Evolutionary conservation across 2,113 vertebrate species (phyloP), one percentile per base, ranked within the genome.

Genomic region (Ciconia boyciana): DNA sequence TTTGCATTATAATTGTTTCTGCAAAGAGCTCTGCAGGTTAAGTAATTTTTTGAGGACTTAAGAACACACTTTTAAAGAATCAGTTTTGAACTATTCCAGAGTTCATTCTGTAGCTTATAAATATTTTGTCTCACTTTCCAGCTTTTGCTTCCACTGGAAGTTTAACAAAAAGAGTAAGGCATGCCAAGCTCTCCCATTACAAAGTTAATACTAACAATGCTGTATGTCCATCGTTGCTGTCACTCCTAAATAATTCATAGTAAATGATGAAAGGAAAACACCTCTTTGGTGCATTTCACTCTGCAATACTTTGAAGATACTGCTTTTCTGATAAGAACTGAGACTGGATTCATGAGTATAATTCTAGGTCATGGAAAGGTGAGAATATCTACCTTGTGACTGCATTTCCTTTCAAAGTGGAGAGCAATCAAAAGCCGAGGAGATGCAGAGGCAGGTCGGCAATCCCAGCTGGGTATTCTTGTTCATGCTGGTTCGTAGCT

Each of bases 181-280:
- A 8, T 9, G 16, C 11, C 46, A 83, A 72, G 15, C 1, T 62
- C 2, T 85, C 13, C 51, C 18, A 29, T 64, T n/a, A 51, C 12
- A 52, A 75, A 71, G 1, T 18, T 48, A 60, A 9, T 34, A 52
- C 49, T 34, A 49, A 60, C 24, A 48, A 29, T 25, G 5, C 10
- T 70, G 12, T 10, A 31, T 0, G 2, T 43, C 51, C 39, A 46
- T 49, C 0, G 0, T 1, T 31, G 10, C 32, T 62, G 13, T 25
- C 29, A 18, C 12, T 71, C 20, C 20, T 26, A 76, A 46, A 48
- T 36, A 68, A 69, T 9, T 71, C 20, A 32, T 10, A 16, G 12
- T 39, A 87, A 22, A 46, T 13, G 16, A 61, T 21, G 13, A 80
- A 61, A 61, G 2, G 2, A 64, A 94, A 83, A 6, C 12, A 36